Evolutionary conservation across 2,797 vertebrate species (phyloP).

Genomic region (Pangasius macronema): DNA sequence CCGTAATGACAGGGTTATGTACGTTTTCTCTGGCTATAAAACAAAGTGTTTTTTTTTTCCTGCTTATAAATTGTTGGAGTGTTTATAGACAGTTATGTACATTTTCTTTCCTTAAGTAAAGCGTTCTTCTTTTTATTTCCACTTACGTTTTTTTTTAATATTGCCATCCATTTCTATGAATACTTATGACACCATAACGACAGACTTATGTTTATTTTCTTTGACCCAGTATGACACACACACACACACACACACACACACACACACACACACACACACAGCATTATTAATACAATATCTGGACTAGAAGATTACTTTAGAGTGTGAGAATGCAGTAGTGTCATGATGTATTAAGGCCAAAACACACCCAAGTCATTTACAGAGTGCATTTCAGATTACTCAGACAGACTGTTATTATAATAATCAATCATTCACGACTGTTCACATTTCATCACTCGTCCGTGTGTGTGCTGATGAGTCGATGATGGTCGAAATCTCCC

Average conservation of each 20-base stretch:
- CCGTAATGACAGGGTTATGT: background rate
- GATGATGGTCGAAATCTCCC: slow-evolving; percentile 64
- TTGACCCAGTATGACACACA: background rate
- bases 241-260: background rate
- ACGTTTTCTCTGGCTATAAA: background rate
- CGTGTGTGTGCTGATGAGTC: slow-evolving; percentile 64
- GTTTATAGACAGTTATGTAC: no score
- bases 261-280: background rate
- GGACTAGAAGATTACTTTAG: background rate
- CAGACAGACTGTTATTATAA: background rate
- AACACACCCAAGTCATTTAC: background rate
- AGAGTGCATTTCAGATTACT: background rate
- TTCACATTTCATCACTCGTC: background rate
- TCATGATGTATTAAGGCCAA: background rate
- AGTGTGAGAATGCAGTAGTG: background rate
- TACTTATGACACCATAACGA: background rate
- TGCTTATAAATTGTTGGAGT: no score
- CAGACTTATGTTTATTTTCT: background rate
- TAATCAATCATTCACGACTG: slow-evolving; percentile 1
- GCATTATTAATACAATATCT: background rate
- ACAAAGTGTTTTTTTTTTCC: no score
- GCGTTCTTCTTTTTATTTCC: no score
- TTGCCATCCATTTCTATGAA: no score
- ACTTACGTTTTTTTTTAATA: no score
- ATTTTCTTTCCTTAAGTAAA: background rate